Base-by-base conservation (phyloP, 2,888 invertebrate genomes). In the Nemotelus pantherinus region DNA sequence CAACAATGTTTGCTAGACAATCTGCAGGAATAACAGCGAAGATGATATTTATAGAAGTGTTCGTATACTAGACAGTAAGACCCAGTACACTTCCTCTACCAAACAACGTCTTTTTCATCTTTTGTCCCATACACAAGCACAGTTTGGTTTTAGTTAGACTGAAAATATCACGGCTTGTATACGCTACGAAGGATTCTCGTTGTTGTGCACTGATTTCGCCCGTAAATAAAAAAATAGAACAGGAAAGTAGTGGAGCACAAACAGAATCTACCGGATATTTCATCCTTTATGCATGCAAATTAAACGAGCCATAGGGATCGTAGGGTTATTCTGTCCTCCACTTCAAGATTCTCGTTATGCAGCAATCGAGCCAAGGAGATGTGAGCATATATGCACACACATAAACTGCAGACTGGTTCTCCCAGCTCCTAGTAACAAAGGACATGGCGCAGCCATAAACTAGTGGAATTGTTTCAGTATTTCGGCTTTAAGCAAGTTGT, bases 231-330 rank as follows among this genome's bases (percentile, higher is more conserved):
- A 41, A 50, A 1, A 48, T 48, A 67, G n/a, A 25, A 44, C 25
- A n/a, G n/a, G 43, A 25, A 39, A 65, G 47, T 7, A 10, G 45
- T 3, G 45, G 45, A 44, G 53, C 60, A 10, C 48, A 50, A 5
- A 10, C 7, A 50, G 68, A 70, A 55, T 58, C 10, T 72, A 7
- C 44, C 71, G 71, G 71, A 72, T 58, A 72, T 72, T 57, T 43
- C 58, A 72, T 72, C 57, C 71, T 57, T 44, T 57, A 58, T 72
- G 58, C 58, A 72, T 72, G 71, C 45, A 72, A 58, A 72, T 72
- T 72, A 72, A 53, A n/a, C 55, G 44, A 10, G 7, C 25, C 41
- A 7, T 39, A 60, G 60, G 39, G 41, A 41, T 60, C 25, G 39
- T 43, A 60, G 25, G 25, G 25, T 25, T 25, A 25, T 25, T 25